Conservation (phyloP, 2,113 vertebrate species). For the Hiodon alosoides region DNA sequence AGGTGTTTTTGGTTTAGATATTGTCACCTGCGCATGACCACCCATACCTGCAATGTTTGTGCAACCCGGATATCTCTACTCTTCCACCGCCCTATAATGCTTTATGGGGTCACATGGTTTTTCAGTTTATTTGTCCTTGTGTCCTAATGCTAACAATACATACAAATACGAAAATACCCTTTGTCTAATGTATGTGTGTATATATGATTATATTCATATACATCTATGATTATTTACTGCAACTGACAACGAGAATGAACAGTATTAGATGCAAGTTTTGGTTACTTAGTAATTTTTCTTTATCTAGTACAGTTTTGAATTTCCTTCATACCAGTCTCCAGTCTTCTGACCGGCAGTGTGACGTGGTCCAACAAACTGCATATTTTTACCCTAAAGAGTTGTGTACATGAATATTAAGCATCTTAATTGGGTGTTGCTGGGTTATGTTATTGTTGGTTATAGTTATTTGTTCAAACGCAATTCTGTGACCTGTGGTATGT, state of each 20-base stretch:
- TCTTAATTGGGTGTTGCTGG: conserved; percentile 17
- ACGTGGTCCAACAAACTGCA: not conserved
- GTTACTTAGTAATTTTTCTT: not conserved
- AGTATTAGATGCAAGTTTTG: conserved; percentile 8
- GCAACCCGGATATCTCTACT: conserved; percentile 21
- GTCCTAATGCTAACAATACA: not conserved
- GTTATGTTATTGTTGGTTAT: not conserved
- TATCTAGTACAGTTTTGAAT: not conserved
- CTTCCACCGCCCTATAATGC: not conserved
- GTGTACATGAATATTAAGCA: conserved; percentile 17
- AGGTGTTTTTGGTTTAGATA: conserved; percentile 18
- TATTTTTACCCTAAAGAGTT: conserved; percentile 1
- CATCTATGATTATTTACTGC: conserved; percentile 6
- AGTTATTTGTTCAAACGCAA: not conserved
- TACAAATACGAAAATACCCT: not conserved
- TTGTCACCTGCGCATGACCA: conserved; percentile 22
- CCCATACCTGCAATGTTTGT: conserved; percentile 37
- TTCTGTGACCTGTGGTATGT: conserved; percentile 24
- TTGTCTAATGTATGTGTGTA: not conserved
- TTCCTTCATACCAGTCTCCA: not conserved
- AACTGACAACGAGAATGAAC: conserved; percentile 13
- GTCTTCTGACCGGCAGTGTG: not conserved
- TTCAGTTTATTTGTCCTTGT: conserved; percentile 1
- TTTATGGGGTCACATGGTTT: not conserved
- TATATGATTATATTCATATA: conserved; percentile 9